Conservation (phyloP, 1,140 invertebrate genomes). For the Trichonephila inaurata region DNA sequence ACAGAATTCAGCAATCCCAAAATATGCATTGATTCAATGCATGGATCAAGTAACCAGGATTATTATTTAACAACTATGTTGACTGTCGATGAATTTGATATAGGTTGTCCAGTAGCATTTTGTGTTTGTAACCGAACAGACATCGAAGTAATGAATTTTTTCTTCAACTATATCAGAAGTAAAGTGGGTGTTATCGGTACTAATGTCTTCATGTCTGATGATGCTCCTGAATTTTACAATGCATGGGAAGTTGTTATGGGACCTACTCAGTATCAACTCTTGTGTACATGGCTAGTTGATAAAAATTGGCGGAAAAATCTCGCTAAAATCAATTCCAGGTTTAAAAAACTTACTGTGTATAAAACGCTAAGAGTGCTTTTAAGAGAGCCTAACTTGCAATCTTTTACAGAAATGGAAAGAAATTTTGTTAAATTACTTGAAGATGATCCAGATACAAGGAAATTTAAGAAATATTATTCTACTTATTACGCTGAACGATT, state of each 20-base stretch:
- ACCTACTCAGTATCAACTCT: background rate
- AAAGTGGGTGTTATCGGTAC: slow-evolving; percentile 16
- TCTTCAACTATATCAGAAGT: slow-evolving; percentile 27
- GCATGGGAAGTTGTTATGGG: slow-evolving; percentile 47
- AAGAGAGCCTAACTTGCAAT: slow-evolving; percentile 12
- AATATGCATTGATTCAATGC: slow-evolving; percentile 75
- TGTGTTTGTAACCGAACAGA: slow-evolving; percentile 43
- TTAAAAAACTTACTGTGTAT: slow-evolving; percentile 39
- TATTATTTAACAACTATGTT: slow-evolving; percentile 69
- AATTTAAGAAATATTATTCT: slow-evolving; percentile 54
- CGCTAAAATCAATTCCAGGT: slow-evolving; percentile 8
- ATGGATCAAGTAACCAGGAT: slow-evolving; percentile 65
- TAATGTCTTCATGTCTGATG: slow-evolving; percentile 64
- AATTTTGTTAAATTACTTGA: background rate
- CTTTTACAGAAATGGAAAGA: slow-evolving; percentile 22
- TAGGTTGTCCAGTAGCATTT: slow-evolving; percentile 60
- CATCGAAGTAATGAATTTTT: slow-evolving; percentile 16
- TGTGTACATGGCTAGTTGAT: slow-evolving; percentile 66
- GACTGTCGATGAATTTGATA: slow-evolving; percentile 62
- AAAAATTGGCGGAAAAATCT: slow-evolving; percentile 53
- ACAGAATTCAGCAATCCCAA: slow-evolving; percentile 62
- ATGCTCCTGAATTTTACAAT: slow-evolving; percentile 63
- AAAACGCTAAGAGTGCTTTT: slow-evolving; percentile 28
- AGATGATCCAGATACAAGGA: slow-evolving; percentile 37
- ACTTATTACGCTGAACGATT: slow-evolving; percentile 33